Percentiles rank a stretch among this genome's conserved stretches.
phyloP scores from a whole-genome alignment of 2,888 invertebrate species.

The Volucella inflata region DNA sequence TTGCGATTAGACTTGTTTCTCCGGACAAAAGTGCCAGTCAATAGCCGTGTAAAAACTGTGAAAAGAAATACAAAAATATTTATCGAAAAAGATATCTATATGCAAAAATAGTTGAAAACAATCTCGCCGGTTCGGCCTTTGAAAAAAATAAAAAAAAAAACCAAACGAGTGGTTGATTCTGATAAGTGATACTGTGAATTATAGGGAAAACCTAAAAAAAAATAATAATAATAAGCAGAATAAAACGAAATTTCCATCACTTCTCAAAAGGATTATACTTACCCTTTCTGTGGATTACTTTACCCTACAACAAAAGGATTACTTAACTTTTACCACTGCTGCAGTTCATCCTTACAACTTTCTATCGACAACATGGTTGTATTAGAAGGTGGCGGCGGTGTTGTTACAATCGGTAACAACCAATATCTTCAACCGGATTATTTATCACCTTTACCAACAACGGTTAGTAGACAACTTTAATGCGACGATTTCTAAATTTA shows the following conservation, averaged over 20 bases:
- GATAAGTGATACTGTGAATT: constrained; percentile 48
- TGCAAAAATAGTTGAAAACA: constrained; percentile 22
- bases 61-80: constrained; percentile 27
- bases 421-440: constrained; percentile 99
- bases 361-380: constrained; percentile 88
- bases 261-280: constrained; percentile 48
- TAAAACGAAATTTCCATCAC: not conserved
- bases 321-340: constrained; percentile 52
- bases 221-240: constrained; percentile 13
- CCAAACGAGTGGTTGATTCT: constrained; percentile 47
- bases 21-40: constrained; percentile 77
- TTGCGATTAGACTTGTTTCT: constrained; percentile 80
- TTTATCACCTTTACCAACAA: constrained; percentile 95
- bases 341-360: constrained; percentile 51
- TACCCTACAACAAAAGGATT: constrained; percentile 54
- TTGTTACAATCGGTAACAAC: constrained; percentile 94
- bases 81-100: constrained; percentile 17
- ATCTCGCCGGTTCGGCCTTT: constrained; percentile 56
- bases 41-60: constrained; percentile 46
- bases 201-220: constrained; percentile 15
- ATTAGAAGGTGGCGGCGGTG: constrained; percentile 94
- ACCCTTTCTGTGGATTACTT: constrained; percentile 59
- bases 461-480: constrained; percentile 88
- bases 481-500: constrained; percentile 33
- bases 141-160: constrained; percentile 9